These are phyloP conservation scores for Trichomalopsis sarcophagae DNA, from an alignment of 1,140 invertebrate species.

Conservation along the genomic window DNA sequence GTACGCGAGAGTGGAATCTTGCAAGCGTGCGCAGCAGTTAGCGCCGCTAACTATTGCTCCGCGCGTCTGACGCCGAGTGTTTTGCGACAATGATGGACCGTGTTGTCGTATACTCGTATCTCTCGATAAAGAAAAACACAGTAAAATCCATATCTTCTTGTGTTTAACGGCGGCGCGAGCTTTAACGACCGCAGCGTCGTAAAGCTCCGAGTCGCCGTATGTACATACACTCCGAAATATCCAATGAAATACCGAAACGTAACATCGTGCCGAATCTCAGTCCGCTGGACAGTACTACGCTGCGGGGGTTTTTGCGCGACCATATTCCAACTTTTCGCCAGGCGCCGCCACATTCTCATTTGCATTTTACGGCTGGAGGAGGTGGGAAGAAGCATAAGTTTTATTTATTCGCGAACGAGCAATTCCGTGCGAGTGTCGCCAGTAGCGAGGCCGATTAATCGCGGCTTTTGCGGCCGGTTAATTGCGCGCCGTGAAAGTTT, in stretches of 20 bases:
- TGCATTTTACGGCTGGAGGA: not conserved
- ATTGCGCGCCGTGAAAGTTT: conserved; percentile 30
- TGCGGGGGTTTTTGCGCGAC: not conserved
- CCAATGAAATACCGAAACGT: not conserved
- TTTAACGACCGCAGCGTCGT: too few relatives aligned
- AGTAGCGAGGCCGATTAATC: not conserved
- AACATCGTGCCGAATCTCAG: not conserved
- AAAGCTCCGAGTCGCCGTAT: not conserved
- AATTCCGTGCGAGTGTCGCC: conserved; percentile 20
- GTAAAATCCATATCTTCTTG: too few relatives aligned
- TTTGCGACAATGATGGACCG: not conserved
- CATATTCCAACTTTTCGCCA: not conserved
- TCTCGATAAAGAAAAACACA: too few relatives aligned
- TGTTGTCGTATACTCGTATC: not conserved
- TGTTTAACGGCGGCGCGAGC: too few relatives aligned
- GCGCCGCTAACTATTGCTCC: not conserved
- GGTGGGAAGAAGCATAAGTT: conserved; percentile 4
- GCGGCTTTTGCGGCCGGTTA: conserved; percentile 26
- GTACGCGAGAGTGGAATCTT: not conserved
- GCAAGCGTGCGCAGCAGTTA: not conserved
- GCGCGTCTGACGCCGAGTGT: not conserved
- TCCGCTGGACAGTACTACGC: not conserved
- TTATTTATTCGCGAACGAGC: conserved; percentile 39
- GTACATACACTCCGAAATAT: too few relatives aligned
- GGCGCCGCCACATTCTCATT: not conserved